phyloP scores from a whole-genome alignment of 2,113 vertebrate genomes.

The Petromus typicus region DNA sequence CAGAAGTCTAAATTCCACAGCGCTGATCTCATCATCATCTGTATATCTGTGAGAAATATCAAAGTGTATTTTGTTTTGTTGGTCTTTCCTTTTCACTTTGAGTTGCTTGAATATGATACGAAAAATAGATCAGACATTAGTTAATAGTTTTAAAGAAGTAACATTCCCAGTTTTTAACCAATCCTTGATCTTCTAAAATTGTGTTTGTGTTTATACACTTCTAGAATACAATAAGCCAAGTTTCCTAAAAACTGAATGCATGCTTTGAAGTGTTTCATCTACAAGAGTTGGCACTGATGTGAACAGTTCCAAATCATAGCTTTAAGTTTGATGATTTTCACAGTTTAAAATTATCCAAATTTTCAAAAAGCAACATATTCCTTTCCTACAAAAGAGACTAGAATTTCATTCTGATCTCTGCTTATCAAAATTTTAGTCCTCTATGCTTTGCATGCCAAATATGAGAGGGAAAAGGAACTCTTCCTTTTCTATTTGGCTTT shows the following conservation, averaged over 20 bases:
- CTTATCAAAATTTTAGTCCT: slow-evolving; percentile 38
- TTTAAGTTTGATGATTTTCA: slow-evolving; percentile 1
- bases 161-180: not conserved
- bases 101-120: not conserved
- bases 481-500: not conserved
- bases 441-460: not conserved
- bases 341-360: slow-evolving; percentile 15
- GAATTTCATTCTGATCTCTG: slow-evolving; percentile 3
- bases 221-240: not conserved
- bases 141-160: not conserved
- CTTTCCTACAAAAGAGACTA: slow-evolving; percentile 29
- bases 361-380: slow-evolving; percentile 21
- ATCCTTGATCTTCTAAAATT: not conserved
- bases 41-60: not conserved
- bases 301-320: not conserved
- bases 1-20: not conserved
- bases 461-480: not conserved
- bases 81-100: not conserved
- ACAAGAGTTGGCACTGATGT: not conserved
- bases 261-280: not conserved
- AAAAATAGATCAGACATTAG: not conserved
- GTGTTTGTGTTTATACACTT: not conserved
- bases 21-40: not conserved
- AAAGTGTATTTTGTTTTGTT: not conserved
- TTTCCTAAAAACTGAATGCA: not conserved